Evolutionary conservation across 2,888 invertebrate species (phyloP).

Genomic region (Germaria angustata): DNA sequence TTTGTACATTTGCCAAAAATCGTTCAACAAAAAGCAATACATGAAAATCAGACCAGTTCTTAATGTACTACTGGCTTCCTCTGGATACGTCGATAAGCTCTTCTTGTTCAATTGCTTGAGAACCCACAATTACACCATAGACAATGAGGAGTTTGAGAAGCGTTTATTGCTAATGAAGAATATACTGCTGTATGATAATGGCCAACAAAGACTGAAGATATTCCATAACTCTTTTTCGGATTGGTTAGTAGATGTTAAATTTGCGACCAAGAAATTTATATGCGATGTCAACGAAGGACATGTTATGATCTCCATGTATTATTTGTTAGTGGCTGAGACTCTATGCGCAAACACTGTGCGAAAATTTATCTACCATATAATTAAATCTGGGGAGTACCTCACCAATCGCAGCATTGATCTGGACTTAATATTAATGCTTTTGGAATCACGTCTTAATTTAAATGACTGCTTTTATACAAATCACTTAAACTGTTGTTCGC

Average conservation of each 20-base stretch:
- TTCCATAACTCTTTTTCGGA: slow-evolving; percentile 97
- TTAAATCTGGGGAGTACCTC: slow-evolving; percentile 84
- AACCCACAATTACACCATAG: slow-evolving; percentile 89
- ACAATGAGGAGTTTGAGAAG: slow-evolving; percentile 89
- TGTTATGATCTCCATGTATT: slow-evolving; percentile 91
- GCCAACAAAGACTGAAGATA: slow-evolving; percentile 81
- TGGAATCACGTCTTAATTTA: slow-evolving; percentile 79
- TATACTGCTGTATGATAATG: slow-evolving; percentile 79
- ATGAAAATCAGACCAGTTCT: slow-evolving; percentile 91
- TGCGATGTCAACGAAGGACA: slow-evolving; percentile 94
- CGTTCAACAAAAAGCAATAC: slow-evolving; percentile 94
- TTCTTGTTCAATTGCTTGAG: slow-evolving; percentile 91
- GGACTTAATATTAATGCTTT: slow-evolving; percentile 78
- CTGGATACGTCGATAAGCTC: slow-evolving; percentile 90
- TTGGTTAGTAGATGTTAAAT: slow-evolving; percentile 98
- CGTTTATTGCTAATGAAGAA: slow-evolving; percentile 87
- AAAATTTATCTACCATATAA: slow-evolving; percentile 86
- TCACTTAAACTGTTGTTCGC: slow-evolving; percentile 81
- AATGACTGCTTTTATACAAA: slow-evolving; percentile 80
- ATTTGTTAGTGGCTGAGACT: slow-evolving; percentile 86
- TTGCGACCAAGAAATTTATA: slow-evolving; percentile 96
- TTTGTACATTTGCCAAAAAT: slow-evolving; percentile 95
- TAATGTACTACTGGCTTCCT: slow-evolving; percentile 92
- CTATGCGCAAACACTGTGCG: slow-evolving; percentile 88
- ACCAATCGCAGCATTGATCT: slow-evolving; percentile 77